These are phyloP conservation scores for Trichomalopsis sarcophagae DNA, from an alignment of 1,140 invertebrate genomes.

Conservation along the genomic window DNA sequence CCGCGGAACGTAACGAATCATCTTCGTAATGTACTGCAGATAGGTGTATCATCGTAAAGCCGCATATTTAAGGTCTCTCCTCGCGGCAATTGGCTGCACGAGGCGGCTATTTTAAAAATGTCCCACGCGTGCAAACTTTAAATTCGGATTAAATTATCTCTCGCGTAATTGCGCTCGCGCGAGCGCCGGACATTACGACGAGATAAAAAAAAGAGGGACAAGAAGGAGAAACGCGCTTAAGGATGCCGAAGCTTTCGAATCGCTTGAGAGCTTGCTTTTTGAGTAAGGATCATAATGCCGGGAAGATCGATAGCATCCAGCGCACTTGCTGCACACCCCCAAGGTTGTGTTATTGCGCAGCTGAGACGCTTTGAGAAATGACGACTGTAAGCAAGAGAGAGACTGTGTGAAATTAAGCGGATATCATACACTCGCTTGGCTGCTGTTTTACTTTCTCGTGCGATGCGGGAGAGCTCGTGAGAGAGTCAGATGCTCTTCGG, in stretches of 20 bases:
- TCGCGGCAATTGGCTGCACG: not conserved
- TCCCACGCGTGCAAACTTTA: conserved; percentile 35
- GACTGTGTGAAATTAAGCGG: not conserved
- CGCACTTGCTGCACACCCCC: not conserved
- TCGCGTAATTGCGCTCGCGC: conserved; percentile 5
- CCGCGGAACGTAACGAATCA: conserved; percentile 28
- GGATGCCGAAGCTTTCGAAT: conserved; percentile 12
- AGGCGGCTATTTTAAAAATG: conserved; percentile 35
- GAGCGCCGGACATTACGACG: not conserved
- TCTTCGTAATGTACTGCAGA: conserved; percentile 29
- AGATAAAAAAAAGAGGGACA: not conserved
- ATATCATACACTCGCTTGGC: not conserved
- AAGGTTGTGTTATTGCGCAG: not conserved
- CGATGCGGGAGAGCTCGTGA: no score
- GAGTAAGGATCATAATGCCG: not conserved
- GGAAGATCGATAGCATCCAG: conserved; percentile 53
- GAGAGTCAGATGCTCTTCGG: no score
- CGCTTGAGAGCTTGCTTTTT: not conserved
- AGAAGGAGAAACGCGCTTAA: not conserved
- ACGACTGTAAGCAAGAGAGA: not conserved
- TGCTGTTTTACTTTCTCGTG: not conserved
- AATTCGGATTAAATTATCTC: conserved; percentile 49
- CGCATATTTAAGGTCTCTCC: not conserved
- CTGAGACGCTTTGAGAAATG: not conserved
- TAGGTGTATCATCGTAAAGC: conserved; percentile 35